These are phyloP conservation scores for Cyanocitta stelleri DNA, from an alignment of 2,113 vertebrate species.

Conservation along the genomic window DNA sequence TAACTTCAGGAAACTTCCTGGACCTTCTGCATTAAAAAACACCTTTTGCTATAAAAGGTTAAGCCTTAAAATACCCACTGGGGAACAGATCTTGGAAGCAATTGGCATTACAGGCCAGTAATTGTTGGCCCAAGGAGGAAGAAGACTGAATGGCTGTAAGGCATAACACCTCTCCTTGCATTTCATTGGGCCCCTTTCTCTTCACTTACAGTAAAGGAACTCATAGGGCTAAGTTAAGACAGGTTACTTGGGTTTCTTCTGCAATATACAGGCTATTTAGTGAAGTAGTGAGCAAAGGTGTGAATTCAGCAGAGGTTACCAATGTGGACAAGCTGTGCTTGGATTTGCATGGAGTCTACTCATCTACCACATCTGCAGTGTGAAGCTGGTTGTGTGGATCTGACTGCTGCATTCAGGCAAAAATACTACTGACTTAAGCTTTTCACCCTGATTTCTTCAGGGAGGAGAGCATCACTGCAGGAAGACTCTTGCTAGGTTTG, in stretches of 20 bases:
- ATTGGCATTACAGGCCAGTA: neutral
- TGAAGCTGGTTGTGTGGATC: neutral
- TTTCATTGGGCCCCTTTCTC: conserved; percentile 11
- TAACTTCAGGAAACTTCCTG: neutral
- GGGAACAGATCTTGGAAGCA: neutral
- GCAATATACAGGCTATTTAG: neutral
- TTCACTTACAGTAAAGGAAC: neutral
- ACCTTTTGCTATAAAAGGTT: neutral
- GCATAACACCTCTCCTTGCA: neutral
- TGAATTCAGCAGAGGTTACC: neutral
- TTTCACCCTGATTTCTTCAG: neutral
- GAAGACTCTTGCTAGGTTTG: neutral
- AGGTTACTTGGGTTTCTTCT: neutral
- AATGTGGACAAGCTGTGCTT: neutral
- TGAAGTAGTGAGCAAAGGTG: neutral
- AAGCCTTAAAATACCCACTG: neutral
- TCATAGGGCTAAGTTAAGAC: neutral
- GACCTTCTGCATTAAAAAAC: neutral
- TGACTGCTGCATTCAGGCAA: neutral
- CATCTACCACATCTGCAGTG: neutral
- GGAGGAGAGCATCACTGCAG: neutral
- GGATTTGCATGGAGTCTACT: neutral
- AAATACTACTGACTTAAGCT: neutral
- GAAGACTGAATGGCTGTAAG: neutral
- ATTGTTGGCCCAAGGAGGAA: neutral